phyloP scores from a whole-genome alignment of 2,113 vertebrate species.

The Cottus gobio region DNA sequence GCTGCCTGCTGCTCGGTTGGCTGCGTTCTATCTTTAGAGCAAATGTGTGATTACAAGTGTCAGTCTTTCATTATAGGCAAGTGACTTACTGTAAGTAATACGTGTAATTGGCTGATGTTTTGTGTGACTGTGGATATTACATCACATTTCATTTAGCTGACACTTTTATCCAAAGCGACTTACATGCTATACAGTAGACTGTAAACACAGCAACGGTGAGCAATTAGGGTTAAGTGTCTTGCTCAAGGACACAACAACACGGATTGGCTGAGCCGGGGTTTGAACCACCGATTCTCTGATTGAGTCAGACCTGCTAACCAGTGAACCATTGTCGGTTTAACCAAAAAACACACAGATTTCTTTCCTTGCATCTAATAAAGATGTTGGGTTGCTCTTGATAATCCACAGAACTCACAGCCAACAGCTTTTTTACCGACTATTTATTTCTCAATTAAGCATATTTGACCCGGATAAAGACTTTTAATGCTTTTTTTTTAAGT shows the following conservation, averaged over 20 bases:
- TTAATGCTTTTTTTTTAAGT: not conserved
- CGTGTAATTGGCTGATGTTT: conserved; percentile 10
- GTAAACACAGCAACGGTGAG: too few relatives aligned
- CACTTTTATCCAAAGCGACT: too few relatives aligned
- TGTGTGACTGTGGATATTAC: conserved; percentile 37
- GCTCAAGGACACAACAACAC: too few relatives aligned
- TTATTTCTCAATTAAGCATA: not conserved
- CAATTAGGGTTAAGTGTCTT: too few relatives aligned
- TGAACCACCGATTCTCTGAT: too few relatives aligned
- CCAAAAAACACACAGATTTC: not conserved
- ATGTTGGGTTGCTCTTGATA: not conserved
- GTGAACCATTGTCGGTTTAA: not conserved
- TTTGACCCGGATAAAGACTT: not conserved
- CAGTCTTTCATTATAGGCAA: conserved; percentile 76
- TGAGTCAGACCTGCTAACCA: too few relatives aligned
- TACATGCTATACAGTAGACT: too few relatives aligned
- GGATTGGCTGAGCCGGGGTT: too few relatives aligned
- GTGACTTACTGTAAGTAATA: conserved; percentile 56
- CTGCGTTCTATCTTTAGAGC: conserved; percentile 69
- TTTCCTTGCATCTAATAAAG: not conserved
- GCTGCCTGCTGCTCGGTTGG: conserved; percentile 49
- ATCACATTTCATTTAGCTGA: too few relatives aligned
- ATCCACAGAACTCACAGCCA: not conserved
- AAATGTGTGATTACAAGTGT: conserved; percentile 74
- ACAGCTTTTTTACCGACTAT: not conserved